Base-by-base conservation (phyloP, 2,113 vertebrate species). In the Hippoglossus stenolepis region DNA sequence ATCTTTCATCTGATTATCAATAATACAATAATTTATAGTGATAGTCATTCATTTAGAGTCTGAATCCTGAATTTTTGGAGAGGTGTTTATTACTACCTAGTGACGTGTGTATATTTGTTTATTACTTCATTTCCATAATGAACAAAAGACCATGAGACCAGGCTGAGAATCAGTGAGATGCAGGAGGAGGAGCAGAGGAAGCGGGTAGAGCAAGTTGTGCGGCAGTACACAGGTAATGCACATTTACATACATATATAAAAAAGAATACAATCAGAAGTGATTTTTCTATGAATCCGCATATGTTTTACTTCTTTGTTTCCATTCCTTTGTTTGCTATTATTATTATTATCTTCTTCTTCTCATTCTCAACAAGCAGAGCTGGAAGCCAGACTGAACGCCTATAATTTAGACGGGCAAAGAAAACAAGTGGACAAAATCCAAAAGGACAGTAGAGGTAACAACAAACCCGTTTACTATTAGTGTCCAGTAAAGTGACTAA, bases 91-190 rank as follows among this genome's bases (percentile, higher is more conserved):
- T 43, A 43, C 40, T 40, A 40, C 38, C 38, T 31, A 31, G 35
- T 38, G 35, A 43, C 0, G 40, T 13, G 11, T 43, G 35, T 38
- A 38, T 43, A 43, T 43, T 12, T 43, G 40, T 13, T 12, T 13
- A 43, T 43, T 13, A 51, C 47, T 51, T 5, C 6, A 5, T 51
- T 70, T 11, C 21, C 23, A 35, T 63, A 5, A 11, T 57, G 13
- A 3, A 56, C n/a, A 21, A 79, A 58, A 81, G 74, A 73, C 51
- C 83, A 85, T 0, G 59, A 80, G n/a, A 59, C 24, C 69, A 45
- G 77, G 28, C 64, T 85, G 31, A 73, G 73, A 59, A 2, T 80
- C 23, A 68, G 5, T 54, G 82, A 84, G 82, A 26, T 84, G 77
- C 62, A 72, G 49, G 40, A 20, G 5, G 68, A 80, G 43, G 77